Conservation (phyloP, 1,140 invertebrate species). For the Chironomus tepperi region DNA sequence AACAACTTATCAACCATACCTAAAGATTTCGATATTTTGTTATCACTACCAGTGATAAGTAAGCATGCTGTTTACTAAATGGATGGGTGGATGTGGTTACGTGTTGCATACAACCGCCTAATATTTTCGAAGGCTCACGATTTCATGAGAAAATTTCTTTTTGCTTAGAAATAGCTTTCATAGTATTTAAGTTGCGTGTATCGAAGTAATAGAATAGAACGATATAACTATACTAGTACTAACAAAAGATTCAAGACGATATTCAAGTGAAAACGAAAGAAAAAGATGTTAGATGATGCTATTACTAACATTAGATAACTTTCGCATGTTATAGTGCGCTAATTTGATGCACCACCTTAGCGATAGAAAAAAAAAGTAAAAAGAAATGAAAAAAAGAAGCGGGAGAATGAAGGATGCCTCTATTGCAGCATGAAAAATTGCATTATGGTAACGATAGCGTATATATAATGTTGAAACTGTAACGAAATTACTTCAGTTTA, state of each 20-base stretch:
- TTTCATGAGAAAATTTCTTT: not conserved
- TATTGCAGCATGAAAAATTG: not conserved
- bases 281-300: not conserved
- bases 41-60: too few relatives aligned
- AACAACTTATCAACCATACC: too few relatives aligned
- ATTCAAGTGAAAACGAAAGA: not conserved
- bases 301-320: not conserved
- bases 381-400: not conserved
- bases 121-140: too few relatives aligned
- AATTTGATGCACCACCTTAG: conserved; percentile 4
- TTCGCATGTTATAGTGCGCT: not conserved
- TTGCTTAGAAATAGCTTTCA: too few relatives aligned
- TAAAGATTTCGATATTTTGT: too few relatives aligned
- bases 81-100: too few relatives aligned
- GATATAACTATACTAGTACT: not conserved
- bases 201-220: not conserved
- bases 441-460: not conserved
- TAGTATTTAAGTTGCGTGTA: not conserved
- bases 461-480: conserved; percentile 19
- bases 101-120: too few relatives aligned
- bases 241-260: not conserved
- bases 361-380: not conserved
- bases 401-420: conserved; percentile 5
- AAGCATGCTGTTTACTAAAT: too few relatives aligned
- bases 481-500: conserved; percentile 20